Conservation (phyloP, 37 sponge, comb jelly and placozoan species). For the Dysidea cf. avara region DNA sequence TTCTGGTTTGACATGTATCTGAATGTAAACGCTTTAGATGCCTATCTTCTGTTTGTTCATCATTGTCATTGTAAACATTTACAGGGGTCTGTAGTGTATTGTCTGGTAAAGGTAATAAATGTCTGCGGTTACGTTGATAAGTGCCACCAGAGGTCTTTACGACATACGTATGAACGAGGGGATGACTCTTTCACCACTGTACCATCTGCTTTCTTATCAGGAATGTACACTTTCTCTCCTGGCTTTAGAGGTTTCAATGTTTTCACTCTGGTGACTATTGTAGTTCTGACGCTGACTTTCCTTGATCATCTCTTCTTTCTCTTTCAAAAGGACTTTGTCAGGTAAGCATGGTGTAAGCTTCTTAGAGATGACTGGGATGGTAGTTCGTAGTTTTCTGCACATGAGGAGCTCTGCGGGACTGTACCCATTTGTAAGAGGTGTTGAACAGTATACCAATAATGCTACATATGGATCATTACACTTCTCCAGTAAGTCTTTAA, state of each 20-base stretch:
- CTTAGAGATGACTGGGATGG: slow-evolving; percentile 5
- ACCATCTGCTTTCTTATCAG: neutral
- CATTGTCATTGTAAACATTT: too few relatives aligned
- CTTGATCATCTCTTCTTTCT: neutral
- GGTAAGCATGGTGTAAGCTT: slow-evolving; percentile 16
- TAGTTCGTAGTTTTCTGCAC: slow-evolving; percentile 29
- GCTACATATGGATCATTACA: slow-evolving; percentile 14
- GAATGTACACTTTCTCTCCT: slow-evolving; percentile 1
- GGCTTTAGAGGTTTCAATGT: neutral
- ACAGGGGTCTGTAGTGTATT: too few relatives aligned
- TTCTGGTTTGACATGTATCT: too few relatives aligned
- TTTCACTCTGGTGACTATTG: neutral
- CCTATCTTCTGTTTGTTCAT: too few relatives aligned
- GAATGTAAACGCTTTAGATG: too few relatives aligned
- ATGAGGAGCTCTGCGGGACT: slow-evolving; percentile 45
- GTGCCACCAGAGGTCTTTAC: neutral
- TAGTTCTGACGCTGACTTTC: slow-evolving; percentile 8
- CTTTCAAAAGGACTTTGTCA: neutral
- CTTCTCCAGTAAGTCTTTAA: slow-evolving; percentile 23
- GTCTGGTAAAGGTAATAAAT: neutral
- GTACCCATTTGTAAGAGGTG: slow-evolving; percentile 42
- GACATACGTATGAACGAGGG: slow-evolving; percentile 1
- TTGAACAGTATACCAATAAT: slow-evolving; percentile 28
- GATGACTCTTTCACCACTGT: slow-evolving; percentile 3
- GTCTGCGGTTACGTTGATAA: neutral